Conservation (phyloP, 2,797 vertebrate species). For the Botia almorhae region DNA sequence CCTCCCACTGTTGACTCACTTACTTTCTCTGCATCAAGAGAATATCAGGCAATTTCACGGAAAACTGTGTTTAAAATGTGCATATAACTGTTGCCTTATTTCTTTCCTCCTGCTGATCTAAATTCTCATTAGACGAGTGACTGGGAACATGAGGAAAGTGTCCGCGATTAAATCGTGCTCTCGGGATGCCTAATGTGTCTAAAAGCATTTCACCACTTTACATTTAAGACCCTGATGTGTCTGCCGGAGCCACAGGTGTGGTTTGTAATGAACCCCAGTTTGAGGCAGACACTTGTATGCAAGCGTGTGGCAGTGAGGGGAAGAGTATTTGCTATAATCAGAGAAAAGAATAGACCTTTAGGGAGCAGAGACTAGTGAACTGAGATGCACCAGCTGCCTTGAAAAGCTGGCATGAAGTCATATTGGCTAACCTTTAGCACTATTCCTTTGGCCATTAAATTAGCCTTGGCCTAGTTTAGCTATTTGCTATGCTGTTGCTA, state of each 20-base stretch:
- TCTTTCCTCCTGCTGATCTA: conserved; percentile 28
- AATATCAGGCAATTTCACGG: conserved; percentile 41
- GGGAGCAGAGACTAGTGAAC: conserved; percentile 28
- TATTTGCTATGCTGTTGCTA: conserved; percentile 10
- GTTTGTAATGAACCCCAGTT: conserved; percentile 19
- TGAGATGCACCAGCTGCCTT: conserved; percentile 35
- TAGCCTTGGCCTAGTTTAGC: conserved; percentile 47
- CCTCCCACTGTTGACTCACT: conserved; percentile 38
- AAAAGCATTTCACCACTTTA: conserved; percentile 37
- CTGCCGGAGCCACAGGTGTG: conserved; percentile 46
- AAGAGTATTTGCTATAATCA: conserved; percentile 34
- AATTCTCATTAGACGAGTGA: conserved; percentile 32
- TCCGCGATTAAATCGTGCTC: conserved; percentile 36
- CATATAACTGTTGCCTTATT: conserved; percentile 35
- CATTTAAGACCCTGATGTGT: conserved; percentile 14
- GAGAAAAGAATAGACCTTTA: conserved; percentile 25
- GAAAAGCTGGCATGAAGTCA: conserved; percentile 10
- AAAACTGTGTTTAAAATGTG: conserved; percentile 49
- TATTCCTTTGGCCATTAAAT: conserved; percentile 30
- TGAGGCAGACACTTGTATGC: conserved; percentile 24
- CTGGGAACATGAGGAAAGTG: conserved; percentile 17
- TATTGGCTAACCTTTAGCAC: conserved; percentile 14
- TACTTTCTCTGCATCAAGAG: conserved; percentile 18
- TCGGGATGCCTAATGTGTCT: conserved; percentile 23
- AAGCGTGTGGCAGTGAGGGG: conserved; percentile 7